These are phyloP conservation scores for Mungos mungo DNA, from an alignment of 2,113 vertebrate species.

Conservation along the genomic window DNA sequence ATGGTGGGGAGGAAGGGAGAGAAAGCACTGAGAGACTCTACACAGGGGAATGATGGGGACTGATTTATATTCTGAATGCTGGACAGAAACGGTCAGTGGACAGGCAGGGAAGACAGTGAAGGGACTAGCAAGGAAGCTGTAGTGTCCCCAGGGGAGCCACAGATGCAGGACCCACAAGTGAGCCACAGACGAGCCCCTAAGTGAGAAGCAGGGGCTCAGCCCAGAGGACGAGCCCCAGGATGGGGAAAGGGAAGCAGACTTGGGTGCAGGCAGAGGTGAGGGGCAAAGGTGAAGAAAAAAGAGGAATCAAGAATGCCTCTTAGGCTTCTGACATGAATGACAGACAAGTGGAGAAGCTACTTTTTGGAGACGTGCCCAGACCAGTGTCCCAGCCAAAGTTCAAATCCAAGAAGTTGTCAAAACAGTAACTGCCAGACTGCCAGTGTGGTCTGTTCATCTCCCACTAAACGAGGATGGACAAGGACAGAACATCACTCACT, in stretches of 20 bases:
- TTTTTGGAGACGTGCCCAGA: neutral
- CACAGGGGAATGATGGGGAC: neutral
- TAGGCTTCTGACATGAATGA: neutral
- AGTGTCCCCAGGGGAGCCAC: no score
- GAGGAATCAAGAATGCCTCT: neutral
- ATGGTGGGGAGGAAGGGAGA: fast-evolving
- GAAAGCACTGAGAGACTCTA: neutral
- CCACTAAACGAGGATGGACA: neutral
- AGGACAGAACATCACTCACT: neutral
- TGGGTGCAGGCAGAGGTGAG: neutral
- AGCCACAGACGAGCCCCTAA: neutral
- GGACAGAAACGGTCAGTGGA: neutral
- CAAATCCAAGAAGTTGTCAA: neutral
- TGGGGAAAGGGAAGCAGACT: neutral
- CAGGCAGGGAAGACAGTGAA: neutral
- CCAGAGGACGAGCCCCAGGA: neutral
- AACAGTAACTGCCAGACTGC: neutral
- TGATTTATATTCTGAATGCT: neutral
- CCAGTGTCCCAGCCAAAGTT: neutral
- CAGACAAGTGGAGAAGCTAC: neutral
- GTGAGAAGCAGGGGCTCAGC: neutral
- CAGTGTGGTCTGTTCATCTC: neutral
- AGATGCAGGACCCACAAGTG: no score
- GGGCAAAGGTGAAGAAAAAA: neutral
- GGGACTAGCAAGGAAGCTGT: neutral